A percentile compares a stretch with the other conserved stretches of the same genome.
Conservation (phyloP, 2,113 vertebrate species). For the Sialia sialis region DNA sequence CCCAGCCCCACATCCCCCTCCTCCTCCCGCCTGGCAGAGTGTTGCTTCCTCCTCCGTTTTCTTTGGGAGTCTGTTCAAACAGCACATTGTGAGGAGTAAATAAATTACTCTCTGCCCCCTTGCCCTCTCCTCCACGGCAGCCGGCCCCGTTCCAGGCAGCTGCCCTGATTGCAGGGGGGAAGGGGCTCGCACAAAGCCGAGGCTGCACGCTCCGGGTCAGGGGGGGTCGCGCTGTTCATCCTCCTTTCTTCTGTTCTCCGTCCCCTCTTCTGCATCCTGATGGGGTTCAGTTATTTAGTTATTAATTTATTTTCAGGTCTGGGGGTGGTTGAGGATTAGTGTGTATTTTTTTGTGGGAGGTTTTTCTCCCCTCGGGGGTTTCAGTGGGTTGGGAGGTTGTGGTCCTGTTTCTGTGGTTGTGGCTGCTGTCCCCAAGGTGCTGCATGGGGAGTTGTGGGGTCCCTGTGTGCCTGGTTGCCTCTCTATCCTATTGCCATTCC, state of each 20-base stretch:
- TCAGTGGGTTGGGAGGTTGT: not conserved
- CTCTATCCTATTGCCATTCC: not conserved
- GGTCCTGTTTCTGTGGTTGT: fast-evolving
- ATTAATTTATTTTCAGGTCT: not conserved
- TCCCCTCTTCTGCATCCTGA: not conserved
- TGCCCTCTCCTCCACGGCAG: conserved; percentile 75
- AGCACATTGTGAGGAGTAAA: conserved; percentile 84
- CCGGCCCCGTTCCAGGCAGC: conserved; percentile 77
- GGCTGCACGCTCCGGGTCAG: conserved; percentile 58
- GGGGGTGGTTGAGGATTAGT: not conserved
- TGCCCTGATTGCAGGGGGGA: conserved; percentile 66
- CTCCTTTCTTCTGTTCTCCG: not conserved
- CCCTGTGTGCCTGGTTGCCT: fast-evolving
- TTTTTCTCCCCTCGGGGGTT: not conserved
- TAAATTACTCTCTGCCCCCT: conserved; percentile 83
- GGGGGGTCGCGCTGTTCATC: not conserved
- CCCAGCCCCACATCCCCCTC: not conserved
- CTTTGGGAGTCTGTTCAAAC: conserved; percentile 80
- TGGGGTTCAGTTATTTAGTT: not conserved
- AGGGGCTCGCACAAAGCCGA: conserved; percentile 29
- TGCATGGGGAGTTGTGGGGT: not conserved
- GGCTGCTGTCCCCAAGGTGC: not conserved
- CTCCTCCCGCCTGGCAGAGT: conserved; percentile 51
- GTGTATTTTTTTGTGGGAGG: not conserved
- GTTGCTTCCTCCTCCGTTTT: conserved; percentile 70